Conservation (phyloP, 2,113 vertebrate species). For the Gobius niger region DNA sequence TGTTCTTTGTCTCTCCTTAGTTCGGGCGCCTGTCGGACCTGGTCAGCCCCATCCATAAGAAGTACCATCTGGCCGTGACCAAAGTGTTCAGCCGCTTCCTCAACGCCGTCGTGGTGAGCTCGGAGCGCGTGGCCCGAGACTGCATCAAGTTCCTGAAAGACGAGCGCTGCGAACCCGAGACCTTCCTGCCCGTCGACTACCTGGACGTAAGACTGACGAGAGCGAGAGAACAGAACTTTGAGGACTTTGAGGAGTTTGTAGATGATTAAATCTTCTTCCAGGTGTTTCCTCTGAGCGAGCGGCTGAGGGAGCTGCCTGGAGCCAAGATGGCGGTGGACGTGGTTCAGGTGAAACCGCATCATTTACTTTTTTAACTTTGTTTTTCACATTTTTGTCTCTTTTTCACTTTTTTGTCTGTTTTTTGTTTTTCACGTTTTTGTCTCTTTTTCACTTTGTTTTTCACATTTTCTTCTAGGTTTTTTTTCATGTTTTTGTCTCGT, state of each 20-base stretch:
- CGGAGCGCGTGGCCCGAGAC: constrained; percentile 86
- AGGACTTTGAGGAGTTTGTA: too few relatives aligned
- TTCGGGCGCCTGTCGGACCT: constrained; percentile 89
- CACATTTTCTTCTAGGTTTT: too few relatives aligned
- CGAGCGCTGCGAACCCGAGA: constrained; percentile 89
- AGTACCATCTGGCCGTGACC: constrained; percentile 92
- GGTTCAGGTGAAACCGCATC: constrained; percentile 9
- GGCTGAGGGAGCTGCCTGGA: constrained; percentile 85
- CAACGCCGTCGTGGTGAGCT: constrained; percentile 86
- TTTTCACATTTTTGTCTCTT: too few relatives aligned
- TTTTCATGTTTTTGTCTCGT: too few relatives aligned
- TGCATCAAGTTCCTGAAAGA: constrained; percentile 89
- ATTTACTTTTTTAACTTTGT: too few relatives aligned
- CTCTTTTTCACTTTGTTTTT: too few relatives aligned
- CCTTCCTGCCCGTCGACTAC: constrained; percentile 91
- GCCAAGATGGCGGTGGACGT: constrained; percentile 92
- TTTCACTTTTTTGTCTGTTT: too few relatives aligned
- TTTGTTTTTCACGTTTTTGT: too few relatives aligned
- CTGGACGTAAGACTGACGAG: constrained; percentile 81
- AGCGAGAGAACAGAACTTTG: background rate
- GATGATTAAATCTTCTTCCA: constrained; percentile 36
- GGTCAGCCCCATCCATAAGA: constrained; percentile 93
- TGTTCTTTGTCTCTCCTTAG: constrained; percentile 58
- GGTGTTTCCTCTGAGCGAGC: constrained; percentile 88
- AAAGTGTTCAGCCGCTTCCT: constrained; percentile 90